Evolutionary conservation across 1,140 invertebrate genomes (phyloP).

Genomic region (Ostrea edulis): DNA sequence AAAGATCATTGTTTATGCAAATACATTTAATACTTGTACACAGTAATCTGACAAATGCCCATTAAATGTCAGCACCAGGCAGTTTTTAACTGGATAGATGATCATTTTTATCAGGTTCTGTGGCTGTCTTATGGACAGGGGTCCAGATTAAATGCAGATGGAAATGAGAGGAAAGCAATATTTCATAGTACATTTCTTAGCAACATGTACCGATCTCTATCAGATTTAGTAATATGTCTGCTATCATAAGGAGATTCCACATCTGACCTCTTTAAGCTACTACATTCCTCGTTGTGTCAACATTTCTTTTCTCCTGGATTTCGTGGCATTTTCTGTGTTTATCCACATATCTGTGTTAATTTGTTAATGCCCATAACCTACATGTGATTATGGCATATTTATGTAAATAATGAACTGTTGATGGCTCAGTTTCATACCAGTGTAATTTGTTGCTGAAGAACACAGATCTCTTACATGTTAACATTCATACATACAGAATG

Average conservation of each 20-base stretch:
- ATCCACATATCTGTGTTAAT: slow-evolving; percentile 26
- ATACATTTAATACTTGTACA: neutral
- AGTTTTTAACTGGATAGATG: neutral
- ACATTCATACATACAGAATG: no score
- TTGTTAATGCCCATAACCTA: neutral
- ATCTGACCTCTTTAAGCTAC: neutral
- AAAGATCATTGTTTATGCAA: neutral
- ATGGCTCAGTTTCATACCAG: no score
- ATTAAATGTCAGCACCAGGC: neutral
- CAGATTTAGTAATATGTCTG: neutral
- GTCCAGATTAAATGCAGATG: neutral
- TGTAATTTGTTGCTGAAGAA: no score
- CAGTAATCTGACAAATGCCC: neutral
- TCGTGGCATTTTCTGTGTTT: neutral
- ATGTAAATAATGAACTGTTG: no score
- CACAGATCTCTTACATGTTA: no score
- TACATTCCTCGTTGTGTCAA: slow-evolving; percentile 6
- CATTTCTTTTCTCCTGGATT: neutral
- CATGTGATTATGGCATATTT: neutral
- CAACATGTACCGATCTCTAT: neutral
- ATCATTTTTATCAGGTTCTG: slow-evolving; percentile 16
- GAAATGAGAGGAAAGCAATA: neutral
- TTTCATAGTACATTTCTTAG: neutral
- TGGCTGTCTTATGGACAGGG: neutral
- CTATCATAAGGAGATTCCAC: neutral